These are phyloP conservation scores for Meteorus cinctellus DNA, from an alignment of 2,888 invertebrate genomes.

Conservation along the genomic window DNA sequence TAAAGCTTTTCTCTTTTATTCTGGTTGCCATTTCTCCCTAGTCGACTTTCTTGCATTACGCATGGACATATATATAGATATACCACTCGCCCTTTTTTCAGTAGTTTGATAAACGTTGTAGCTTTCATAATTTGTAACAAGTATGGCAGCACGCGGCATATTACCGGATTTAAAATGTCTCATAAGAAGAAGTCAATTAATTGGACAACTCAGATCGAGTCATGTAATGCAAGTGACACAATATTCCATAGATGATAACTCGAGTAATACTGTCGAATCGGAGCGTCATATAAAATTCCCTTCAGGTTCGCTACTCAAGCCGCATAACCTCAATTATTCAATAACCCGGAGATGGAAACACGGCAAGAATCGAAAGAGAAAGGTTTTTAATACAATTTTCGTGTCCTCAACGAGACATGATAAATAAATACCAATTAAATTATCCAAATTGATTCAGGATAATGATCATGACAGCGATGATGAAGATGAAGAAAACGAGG, in stretches of 20 bases:
- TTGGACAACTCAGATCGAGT: neutral
- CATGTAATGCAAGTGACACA: neutral
- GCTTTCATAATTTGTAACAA: neutral
- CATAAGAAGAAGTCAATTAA: neutral
- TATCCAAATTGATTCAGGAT: neutral
- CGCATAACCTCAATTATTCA: constrained; percentile 23
- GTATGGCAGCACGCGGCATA: constrained; percentile 1
- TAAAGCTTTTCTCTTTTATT: neutral
- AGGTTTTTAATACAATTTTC: constrained; percentile 2
- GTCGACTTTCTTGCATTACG: too few relatives aligned
- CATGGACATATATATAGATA: too few relatives aligned
- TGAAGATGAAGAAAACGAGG: constrained; percentile 49
- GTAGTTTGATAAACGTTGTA: too few relatives aligned
- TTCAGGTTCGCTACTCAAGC: neutral
- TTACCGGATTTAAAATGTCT: neutral
- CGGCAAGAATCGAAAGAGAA: constrained; percentile 1
- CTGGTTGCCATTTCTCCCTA: too few relatives aligned
- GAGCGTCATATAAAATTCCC: neutral
- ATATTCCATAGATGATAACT: neutral
- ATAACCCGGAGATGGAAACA: constrained; percentile 5
- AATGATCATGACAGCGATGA: neutral
- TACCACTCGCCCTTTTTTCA: too few relatives aligned
- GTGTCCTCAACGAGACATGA: neutral
- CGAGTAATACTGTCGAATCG: neutral
- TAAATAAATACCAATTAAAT: neutral